These are phyloP conservation scores for Thecocarcelia acutangulata DNA, from an alignment of 2,888 invertebrate genomes.

Conservation along the genomic window DNA sequence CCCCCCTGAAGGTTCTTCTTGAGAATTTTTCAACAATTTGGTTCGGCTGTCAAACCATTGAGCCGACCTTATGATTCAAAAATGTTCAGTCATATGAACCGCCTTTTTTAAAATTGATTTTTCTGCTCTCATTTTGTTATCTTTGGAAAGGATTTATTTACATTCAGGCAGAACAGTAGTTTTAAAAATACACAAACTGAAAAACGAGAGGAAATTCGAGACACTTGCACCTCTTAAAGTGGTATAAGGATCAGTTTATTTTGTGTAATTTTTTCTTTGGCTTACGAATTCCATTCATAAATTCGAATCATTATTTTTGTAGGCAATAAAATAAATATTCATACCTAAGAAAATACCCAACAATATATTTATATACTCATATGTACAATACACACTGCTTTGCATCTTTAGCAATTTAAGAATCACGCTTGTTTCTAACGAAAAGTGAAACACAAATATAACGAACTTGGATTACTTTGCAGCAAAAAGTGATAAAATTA, in stretches of 20 bases:
- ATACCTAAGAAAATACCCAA: neutral
- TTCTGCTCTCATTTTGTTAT: conserved; percentile 11
- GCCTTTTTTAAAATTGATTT: conserved; percentile 30
- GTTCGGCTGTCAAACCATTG: conserved; percentile 17
- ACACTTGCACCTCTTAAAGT: conserved; percentile 59
- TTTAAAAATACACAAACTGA: conserved; percentile 3
- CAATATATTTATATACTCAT: neutral
- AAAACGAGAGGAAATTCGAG: conserved; percentile 35
- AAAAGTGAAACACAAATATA: conserved; percentile 30
- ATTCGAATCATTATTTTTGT: conserved; percentile 33
- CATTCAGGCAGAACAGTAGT: conserved; percentile 36
- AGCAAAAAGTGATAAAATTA: too few species aligned
- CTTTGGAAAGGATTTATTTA: neutral
- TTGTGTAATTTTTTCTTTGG: conserved; percentile 8
- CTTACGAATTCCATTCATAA: conserved; percentile 33
- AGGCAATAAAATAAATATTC: conserved; percentile 2
- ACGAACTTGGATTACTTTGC: too few species aligned
- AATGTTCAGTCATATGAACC: conserved; percentile 37
- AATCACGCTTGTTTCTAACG: conserved; percentile 22
- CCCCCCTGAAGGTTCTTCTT: conserved; percentile 21
- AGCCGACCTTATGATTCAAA: neutral
- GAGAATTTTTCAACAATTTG: conserved; percentile 4
- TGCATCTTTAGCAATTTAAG: conserved; percentile 23
- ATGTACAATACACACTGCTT: conserved; percentile 8
- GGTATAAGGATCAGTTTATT: conserved; percentile 58